These are phyloP conservation scores for Scaptomyza tumidula DNA, from an alignment of 2,888 invertebrate genomes.

Conservation along the genomic window DNA sequence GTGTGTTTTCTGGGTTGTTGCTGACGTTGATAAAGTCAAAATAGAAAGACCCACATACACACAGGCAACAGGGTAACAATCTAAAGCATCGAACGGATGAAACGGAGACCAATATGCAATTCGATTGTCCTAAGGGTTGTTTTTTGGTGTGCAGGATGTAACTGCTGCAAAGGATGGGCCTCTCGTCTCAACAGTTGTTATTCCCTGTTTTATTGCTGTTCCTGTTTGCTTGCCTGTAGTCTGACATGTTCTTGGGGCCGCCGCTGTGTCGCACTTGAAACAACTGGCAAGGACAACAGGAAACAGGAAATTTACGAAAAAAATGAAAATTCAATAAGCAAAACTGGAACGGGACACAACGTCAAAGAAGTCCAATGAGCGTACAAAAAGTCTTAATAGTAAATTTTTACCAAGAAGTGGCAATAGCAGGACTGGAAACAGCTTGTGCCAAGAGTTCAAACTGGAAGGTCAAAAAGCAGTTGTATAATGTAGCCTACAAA, in stretches of 20 bases:
- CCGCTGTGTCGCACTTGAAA: conserved; percentile 49
- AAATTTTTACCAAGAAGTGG: conserved; percentile 44
- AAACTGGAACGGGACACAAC: conserved; percentile 34
- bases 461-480: conserved; percentile 27
- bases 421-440: conserved; percentile 14
- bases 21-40: conserved; percentile 79
- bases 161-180: conserved; percentile 26
- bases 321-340: conserved; percentile 71
- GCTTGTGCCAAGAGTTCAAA: conserved; percentile 43
- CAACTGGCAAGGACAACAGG: conserved; percentile 53
- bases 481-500: conserved; percentile 30
- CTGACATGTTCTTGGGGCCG: conserved; percentile 47
- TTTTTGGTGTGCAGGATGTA: conserved; percentile 47
- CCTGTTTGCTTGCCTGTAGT: conserved; percentile 30
- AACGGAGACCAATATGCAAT: conserved; percentile 45
- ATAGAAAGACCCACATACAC: conserved; percentile 56
- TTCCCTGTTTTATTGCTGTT: conserved; percentile 15
- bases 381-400: conserved; percentile 23
- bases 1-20: conserved; percentile 66
- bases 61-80: conserved; percentile 29
- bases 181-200: conserved; percentile 39
- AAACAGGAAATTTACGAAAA: conserved; percentile 42
- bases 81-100: conserved; percentile 25
- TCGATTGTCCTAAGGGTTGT: conserved; percentile 67
- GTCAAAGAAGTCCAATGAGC: conserved; percentile 22